These are phyloP conservation scores for Cantharis nigra DNA, from an alignment of 2,888 invertebrate genomes.

Conservation along the genomic window DNA sequence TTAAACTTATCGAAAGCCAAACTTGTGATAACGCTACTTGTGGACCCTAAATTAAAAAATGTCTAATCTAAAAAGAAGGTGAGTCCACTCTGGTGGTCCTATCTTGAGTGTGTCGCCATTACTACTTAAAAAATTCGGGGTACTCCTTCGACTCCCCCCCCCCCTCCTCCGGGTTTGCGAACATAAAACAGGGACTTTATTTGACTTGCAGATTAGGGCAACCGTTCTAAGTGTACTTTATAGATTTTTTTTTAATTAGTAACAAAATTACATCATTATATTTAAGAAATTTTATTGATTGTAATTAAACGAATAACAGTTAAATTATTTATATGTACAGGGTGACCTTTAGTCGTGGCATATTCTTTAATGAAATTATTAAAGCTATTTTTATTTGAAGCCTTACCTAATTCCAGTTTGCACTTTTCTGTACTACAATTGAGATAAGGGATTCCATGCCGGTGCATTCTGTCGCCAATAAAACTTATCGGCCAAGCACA, in stretches of 20 bases:
- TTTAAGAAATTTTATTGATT: not conserved
- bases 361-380: too few relatives aligned
- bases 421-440: too few relatives aligned
- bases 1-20: not conserved
- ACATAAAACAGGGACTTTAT: too few relatives aligned
- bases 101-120: not conserved
- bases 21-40: not conserved
- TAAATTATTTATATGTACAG: not conserved
- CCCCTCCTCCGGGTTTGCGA: not conserved
- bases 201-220: too few relatives aligned
- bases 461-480: too few relatives aligned
- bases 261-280: not conserved
- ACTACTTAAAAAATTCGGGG: not conserved
- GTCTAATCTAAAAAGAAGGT: not conserved
- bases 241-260: not conserved
- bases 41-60: not conserved
- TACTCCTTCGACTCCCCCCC: not conserved
- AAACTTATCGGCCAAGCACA: too few relatives aligned
- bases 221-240: too few relatives aligned
- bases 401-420: too few relatives aligned
- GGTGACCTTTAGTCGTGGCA: too few relatives aligned
- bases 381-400: too few relatives aligned
- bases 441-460: too few relatives aligned
- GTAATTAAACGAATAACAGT: not conserved
- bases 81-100: not conserved